Evolutionary conservation across 1,140 invertebrate genomes (phyloP), one percentile per base, ranked within the genome.

Genomic region (Sitobion miscanthi): DNA sequence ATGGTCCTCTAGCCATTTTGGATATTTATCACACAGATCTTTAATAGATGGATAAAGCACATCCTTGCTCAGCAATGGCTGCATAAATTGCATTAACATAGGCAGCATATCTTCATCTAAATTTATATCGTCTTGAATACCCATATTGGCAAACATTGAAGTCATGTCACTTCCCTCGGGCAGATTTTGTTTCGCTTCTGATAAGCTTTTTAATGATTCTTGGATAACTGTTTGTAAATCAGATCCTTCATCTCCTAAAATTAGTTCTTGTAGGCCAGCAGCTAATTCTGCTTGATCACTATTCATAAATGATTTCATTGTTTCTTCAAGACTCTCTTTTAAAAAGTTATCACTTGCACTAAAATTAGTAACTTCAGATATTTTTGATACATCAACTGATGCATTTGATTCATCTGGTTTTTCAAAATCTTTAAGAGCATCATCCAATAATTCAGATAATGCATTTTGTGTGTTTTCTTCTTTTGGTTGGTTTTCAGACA

Each of bases 11-110:
- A 86, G 49, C 91, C 91, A 93, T 54, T 93, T 82, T 25, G 91
- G 91, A 57, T 38, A 93, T 57, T 93, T 93, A 45, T 93, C 91
- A 57, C 91, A 86, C 38, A 93, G 42, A 57, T 93, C 91, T 57
- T 93, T 93, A 54, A 93, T 93, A 17, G 91, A 93, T 85, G 91
- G 91, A 86, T 57, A 93, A n/a, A 93, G 85, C 8, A 85, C 82
- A 8, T 93, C 82, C 25, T 93, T 93, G 35, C 82, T 86, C 14
- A 93, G 42, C 45, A 93, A 57, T 54, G 91, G 82, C 49, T 93
- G 82, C 35, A 93, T 54, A 93, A 93, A 85, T 85, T 93, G 91
- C 82, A 93, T 93, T 54, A 93, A 30, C 91, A 93, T 93, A n/a
- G 91, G 91, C 9, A 93, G 6, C 82, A 93, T 85, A n/a, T 93